These are phyloP conservation scores for Galerucella nymphaeae DNA, from an alignment of 2,888 invertebrate genomes.

Conservation along the genomic window DNA sequence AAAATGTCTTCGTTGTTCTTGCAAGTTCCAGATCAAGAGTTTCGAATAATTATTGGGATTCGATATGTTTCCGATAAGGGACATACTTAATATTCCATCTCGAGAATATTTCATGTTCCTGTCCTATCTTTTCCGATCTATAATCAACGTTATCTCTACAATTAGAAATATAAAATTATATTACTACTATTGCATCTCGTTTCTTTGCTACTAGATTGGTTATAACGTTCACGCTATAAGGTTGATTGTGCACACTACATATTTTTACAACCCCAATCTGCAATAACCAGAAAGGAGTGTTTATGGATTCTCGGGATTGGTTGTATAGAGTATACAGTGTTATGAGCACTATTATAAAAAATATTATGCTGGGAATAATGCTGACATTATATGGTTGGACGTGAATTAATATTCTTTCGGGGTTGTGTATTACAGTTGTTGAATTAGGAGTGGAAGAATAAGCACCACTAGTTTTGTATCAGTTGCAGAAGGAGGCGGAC, in stretches of 20 bases:
- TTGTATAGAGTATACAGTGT: neutral
- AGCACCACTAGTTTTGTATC: no score
- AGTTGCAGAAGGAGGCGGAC: no score
- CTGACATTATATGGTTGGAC: neutral
- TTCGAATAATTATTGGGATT: no score
- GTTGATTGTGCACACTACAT: neutral
- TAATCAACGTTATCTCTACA: neutral
- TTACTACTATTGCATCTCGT: neutral
- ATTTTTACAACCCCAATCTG: constrained; percentile 6
- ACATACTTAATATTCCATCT: no score
- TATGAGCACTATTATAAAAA: neutral
- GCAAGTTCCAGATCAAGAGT: no score
- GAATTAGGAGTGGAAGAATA: no score
- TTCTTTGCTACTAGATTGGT: neutral
- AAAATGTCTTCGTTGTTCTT: no score
- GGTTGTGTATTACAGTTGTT: no score
- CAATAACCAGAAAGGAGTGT: neutral
- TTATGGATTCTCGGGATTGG: neutral
- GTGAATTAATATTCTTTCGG: no score
- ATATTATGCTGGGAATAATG: neutral
- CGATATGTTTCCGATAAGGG: no score
- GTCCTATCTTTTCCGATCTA: no score
- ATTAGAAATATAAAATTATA: neutral
- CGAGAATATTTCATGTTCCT: no score
- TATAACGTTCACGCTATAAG: neutral